These are phyloP conservation scores for Megaleporinus macrocephalus DNA, from an alignment of 2,113 vertebrate genomes.

Conservation along the genomic window DNA sequence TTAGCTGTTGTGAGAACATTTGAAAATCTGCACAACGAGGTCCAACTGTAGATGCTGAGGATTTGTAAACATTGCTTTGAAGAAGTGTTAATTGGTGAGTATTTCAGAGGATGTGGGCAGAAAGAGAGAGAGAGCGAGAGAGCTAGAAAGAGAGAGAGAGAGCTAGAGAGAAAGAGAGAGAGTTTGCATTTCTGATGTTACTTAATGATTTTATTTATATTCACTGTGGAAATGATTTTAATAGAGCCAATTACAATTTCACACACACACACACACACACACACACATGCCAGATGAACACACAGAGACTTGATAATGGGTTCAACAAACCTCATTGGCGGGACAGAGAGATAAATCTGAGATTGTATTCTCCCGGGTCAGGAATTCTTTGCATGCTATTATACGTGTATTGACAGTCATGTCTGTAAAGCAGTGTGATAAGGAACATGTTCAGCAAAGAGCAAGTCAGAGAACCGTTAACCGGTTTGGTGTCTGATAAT, in stretches of 20 bases:
- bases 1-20: too few species aligned
- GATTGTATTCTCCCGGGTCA: background rate
- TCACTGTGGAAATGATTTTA: constrained; percentile 22
- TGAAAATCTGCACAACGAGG: too few species aligned
- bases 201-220: constrained; percentile 5
- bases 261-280: background rate
- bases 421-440: background rate
- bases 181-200: background rate
- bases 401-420: background rate
- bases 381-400: background rate
- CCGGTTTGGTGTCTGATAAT: background rate
- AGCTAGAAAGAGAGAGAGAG: background rate
- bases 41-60: background rate
- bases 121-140: too few species aligned
- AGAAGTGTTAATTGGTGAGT: background rate
- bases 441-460: background rate
- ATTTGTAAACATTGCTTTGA: background rate
- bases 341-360: background rate
- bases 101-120: too few species aligned
- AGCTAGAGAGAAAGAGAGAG: background rate
- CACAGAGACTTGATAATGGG: background rate
- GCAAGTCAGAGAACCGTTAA: background rate
- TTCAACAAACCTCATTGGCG: background rate
- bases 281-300: background rate
- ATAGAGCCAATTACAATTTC: constrained; percentile 15